Percentiles rank a stretch among this genome's conserved stretches.
phyloP scores from a whole-genome alignment of 1,140 invertebrate genomes.

The Macrobrachium nipponense region DNA sequence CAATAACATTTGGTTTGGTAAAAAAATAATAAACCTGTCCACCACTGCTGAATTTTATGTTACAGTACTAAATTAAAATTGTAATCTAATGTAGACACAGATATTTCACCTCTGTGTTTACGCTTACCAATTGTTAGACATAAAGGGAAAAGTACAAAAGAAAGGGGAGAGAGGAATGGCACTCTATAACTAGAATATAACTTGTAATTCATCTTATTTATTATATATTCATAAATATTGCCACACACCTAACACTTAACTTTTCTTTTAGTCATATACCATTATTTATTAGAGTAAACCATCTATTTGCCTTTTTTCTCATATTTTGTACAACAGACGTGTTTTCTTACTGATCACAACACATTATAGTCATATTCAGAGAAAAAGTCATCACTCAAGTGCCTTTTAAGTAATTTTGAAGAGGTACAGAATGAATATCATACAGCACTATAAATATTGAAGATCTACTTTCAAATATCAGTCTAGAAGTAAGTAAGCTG shows the following conservation, averaged over 20 bases:
- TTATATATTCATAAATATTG: slow-evolving; percentile 15
- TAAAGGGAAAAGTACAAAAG: neutral
- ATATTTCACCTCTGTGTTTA: slow-evolving; percentile 43
- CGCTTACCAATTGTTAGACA: slow-evolving; percentile 44
- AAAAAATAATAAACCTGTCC: slow-evolving; percentile 61
- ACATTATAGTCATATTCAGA: slow-evolving; percentile 12
- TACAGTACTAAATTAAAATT: slow-evolving; percentile 46
- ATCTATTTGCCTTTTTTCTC: no score
- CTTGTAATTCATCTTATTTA: slow-evolving; percentile 39
- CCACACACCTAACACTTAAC: no score
- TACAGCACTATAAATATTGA: no score
- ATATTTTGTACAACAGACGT: slow-evolving; percentile 54
- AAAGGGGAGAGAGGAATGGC: slow-evolving; percentile 40
- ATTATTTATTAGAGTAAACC: no score
- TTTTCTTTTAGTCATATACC: no score
- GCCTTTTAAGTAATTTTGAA: no score
- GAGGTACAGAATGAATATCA: no score
- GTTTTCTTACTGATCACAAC: slow-evolving; percentile 55
- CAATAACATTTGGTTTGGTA: slow-evolving; percentile 61
- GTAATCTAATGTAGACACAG: slow-evolving; percentile 48
- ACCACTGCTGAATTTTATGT: slow-evolving; percentile 54
- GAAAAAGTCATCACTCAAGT: no score
- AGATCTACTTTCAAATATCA: no score
- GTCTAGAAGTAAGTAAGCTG: no score
- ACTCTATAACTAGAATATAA: slow-evolving; percentile 44